phyloP scores from a whole-genome alignment of 2,113 vertebrate species.

The Caranx melampygus region DNA sequence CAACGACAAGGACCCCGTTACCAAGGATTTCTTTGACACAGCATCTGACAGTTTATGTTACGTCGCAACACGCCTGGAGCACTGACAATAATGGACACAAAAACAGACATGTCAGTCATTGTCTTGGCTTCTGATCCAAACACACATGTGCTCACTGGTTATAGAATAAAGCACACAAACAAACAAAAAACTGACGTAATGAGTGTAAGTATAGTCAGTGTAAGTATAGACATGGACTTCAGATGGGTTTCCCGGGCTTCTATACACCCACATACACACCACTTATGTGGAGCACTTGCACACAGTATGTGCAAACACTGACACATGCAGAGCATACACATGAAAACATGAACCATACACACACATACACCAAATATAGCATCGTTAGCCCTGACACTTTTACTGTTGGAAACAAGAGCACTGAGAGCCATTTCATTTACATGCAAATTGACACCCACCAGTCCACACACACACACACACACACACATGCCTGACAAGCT shows the following conservation, averaged over 20 bases:
- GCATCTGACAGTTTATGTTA: slow-evolving; percentile 50
- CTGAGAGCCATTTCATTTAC: slow-evolving; percentile 71
- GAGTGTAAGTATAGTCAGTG: neutral
- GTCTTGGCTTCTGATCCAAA: slow-evolving; percentile 36
- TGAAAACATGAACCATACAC: slow-evolving; percentile 13
- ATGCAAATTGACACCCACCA: slow-evolving; percentile 78
- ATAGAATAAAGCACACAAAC: slow-evolving; percentile 29
- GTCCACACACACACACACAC: slow-evolving; percentile 16
- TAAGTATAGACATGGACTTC: neutral
- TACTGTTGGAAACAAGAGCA: slow-evolving; percentile 61
- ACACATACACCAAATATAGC: slow-evolving; percentile 31
- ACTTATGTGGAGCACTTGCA: slow-evolving; percentile 2
- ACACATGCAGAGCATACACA: neutral
- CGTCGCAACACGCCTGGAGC: slow-evolving; percentile 36
- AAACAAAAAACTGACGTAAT: too few species aligned
- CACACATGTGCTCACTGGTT: slow-evolving; percentile 35
- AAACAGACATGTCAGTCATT: slow-evolving; percentile 37
- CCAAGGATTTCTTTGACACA: slow-evolving; percentile 34
- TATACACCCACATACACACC: slow-evolving; percentile 9
- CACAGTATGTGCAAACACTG: neutral
- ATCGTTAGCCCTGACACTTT: slow-evolving; percentile 54
- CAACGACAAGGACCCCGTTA: slow-evolving; percentile 7
- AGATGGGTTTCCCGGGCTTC: slow-evolving; percentile 19
- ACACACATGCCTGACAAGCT: slow-evolving; percentile 14
- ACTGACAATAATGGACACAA: slow-evolving; percentile 42